Conservation (phyloP, 2,113 vertebrate genomes). For the Geococcyx californianus region DNA sequence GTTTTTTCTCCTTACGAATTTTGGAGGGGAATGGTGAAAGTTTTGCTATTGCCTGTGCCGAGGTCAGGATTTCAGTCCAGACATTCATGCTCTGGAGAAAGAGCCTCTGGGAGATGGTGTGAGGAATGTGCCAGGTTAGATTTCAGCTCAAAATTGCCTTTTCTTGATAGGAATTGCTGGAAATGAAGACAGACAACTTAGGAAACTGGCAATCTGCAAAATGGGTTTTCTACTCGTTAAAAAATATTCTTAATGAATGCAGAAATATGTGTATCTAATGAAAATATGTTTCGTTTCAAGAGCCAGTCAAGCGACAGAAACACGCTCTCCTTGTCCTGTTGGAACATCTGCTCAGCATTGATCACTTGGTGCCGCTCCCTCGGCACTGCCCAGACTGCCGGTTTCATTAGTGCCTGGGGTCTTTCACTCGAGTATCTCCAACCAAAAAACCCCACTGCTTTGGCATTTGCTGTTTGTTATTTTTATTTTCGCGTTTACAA, state of each 20-base stretch:
- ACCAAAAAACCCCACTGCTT: not conserved
- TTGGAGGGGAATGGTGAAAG: not conserved
- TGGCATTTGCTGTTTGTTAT: not conserved
- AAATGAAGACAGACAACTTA: not conserved
- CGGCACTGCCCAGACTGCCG: fast-evolving
- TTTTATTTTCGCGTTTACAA: not conserved
- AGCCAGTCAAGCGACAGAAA: not conserved
- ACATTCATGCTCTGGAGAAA: not conserved
- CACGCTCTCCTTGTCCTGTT: not conserved
- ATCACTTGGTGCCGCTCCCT: not conserved
- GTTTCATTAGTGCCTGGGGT: not conserved
- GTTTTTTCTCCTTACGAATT: not conserved
- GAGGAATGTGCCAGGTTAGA: not conserved
- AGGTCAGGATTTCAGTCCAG: not conserved
- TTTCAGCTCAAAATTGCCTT: not conserved
- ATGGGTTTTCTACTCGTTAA: not conserved
- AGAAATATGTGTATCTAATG: not conserved
- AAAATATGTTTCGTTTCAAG: not conserved
- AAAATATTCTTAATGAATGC: not conserved
- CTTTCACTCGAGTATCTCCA: not conserved
- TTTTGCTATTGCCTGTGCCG: not conserved
- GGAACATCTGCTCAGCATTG: not conserved
- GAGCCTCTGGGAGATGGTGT: not conserved
- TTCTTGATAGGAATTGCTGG: not conserved
- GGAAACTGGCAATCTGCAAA: not conserved